phyloP scores from a whole-genome alignment of 1,140 invertebrate genomes.

The Melipona quadrifasciata region DNA sequence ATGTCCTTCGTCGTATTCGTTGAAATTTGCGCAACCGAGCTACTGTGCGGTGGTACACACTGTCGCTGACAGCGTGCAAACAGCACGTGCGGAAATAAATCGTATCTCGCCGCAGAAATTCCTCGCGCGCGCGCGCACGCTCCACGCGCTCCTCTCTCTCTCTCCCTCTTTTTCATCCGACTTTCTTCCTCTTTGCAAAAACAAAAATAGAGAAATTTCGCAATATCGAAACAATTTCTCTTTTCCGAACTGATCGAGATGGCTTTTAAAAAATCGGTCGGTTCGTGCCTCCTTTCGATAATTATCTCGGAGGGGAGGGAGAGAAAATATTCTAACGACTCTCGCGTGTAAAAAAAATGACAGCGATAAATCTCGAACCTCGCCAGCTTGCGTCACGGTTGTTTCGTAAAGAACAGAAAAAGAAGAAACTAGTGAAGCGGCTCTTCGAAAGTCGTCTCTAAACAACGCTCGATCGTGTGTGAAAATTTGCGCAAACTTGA shows the following conservation, averaged over 20 bases:
- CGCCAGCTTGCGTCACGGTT: not conserved
- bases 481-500: no score
- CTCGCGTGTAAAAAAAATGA: not conserved
- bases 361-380: not conserved
- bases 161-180: no score
- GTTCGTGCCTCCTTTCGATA: not conserved
- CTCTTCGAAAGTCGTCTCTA: not conserved
- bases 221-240: not conserved
- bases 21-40: slow-evolving; percentile 62
- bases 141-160: not conserved
- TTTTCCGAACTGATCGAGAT: not conserved
- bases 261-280: not conserved
- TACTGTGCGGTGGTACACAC: not conserved
- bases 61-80: slow-evolving; percentile 32
- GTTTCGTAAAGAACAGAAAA: not conserved
- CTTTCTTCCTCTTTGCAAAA: not conserved
- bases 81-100: slow-evolving; percentile 51
- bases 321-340: not conserved
- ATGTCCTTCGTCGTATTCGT: slow-evolving; percentile 67
- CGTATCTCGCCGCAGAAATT: slow-evolving; percentile 5
- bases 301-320: not conserved
- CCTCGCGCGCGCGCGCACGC: not conserved
- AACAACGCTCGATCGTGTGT: not conserved
- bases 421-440: not conserved
- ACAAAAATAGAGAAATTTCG: not conserved